These are phyloP conservation scores for Hydractinia echinata DNA, from an alignment of 30 jellyfish, hydroid and myxozoan genomes.

Conservation along the genomic window DNA sequence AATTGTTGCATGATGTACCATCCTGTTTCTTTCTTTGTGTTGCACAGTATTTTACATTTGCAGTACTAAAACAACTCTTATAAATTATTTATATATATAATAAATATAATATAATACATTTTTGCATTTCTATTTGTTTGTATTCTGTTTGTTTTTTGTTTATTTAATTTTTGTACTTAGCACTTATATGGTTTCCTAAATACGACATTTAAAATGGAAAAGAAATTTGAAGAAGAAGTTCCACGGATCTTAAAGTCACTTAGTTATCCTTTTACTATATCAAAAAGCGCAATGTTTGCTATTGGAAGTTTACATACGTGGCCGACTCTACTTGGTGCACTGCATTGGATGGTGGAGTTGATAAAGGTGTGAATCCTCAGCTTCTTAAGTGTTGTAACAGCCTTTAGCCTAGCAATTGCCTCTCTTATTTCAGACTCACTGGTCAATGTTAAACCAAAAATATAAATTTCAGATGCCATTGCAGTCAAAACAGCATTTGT, in stretches of 20 bases:
- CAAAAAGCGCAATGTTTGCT: constrained; percentile 87
- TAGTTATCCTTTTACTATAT: constrained; percentile 73
- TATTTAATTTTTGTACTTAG: constrained; percentile 26
- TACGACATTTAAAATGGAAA: constrained; percentile 49
- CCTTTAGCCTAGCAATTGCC: no score
- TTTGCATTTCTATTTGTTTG: background rate
- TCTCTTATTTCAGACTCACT: no score
- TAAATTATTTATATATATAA: background rate
- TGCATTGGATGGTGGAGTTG: constrained; percentile 79
- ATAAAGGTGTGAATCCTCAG: constrained; percentile 44
- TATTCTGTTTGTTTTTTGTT: no score
- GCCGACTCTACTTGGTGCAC: constrained; percentile 91
- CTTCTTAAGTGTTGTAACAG: no score
- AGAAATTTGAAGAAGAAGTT: constrained; percentile 77
- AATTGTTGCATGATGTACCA: no score
- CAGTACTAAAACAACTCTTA: background rate
- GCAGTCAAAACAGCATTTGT: no score
- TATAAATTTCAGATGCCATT: no score
- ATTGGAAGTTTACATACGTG: constrained; percentile 91
- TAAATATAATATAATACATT: background rate
- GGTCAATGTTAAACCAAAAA: no score
- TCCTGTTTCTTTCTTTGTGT: background rate
- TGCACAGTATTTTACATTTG: no score
- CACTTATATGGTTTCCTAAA: constrained; percentile 52
- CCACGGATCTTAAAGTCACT: constrained; percentile 69